These are phyloP conservation scores for Campylorhamphus procurvoides DNA, from an alignment of 2,113 vertebrate species.

Conservation along the genomic window DNA sequence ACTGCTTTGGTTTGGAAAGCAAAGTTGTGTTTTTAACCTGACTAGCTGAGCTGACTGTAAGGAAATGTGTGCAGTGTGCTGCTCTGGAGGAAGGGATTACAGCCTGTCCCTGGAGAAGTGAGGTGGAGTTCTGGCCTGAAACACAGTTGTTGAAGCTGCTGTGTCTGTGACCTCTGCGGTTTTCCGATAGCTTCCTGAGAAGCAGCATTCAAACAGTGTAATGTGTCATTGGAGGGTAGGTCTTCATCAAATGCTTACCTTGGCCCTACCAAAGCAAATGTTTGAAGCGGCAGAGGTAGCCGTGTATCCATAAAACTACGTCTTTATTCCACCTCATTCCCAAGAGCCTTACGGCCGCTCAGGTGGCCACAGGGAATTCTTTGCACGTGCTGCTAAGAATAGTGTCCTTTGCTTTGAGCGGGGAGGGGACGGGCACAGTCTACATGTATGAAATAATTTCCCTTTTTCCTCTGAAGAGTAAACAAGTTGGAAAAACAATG, in stretches of 20 bases:
- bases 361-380: background rate
- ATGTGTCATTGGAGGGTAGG: background rate
- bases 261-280: background rate
- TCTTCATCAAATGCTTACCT: background rate
- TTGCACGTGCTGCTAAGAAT: rapidly evolving
- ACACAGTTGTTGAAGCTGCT: background rate
- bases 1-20: background rate
- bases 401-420: background rate
- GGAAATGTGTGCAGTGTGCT: background rate
- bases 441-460: background rate
- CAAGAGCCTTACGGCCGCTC: rapidly evolving
- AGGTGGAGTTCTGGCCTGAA: background rate
- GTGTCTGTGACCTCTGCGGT: background rate
- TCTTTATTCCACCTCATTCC: background rate
- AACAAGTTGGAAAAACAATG: background rate
- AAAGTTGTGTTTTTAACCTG: background rate
- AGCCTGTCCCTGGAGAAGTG: background rate
- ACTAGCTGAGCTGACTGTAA: background rate
- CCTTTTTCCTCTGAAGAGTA: background rate
- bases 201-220: background rate
- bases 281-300: background rate
- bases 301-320: rapidly evolving
- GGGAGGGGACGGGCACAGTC: background rate
- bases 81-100: background rate
- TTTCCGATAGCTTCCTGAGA: background rate